Conservation (phyloP, 2,888 invertebrate genomes). For the Carterocephalus palaemon region DNA sequence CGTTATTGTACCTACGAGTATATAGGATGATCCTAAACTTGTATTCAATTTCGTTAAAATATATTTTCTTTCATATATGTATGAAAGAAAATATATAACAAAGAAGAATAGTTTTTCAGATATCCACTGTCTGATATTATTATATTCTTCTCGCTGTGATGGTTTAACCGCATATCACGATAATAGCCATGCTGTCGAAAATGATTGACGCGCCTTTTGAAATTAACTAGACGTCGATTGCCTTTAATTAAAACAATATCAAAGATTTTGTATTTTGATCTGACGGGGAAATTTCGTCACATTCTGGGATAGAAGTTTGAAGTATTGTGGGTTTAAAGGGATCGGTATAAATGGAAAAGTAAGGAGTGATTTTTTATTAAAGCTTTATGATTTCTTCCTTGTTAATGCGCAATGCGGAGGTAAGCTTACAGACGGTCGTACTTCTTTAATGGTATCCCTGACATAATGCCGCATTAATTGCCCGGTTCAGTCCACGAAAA, state of each 20-base stretch:
- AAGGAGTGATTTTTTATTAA: constrained; percentile 30
- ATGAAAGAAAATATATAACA: constrained; percentile 35
- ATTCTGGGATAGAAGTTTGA: constrained; percentile 46
- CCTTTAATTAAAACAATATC: constrained; percentile 67
- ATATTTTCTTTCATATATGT: constrained; percentile 40
- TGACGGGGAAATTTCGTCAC: constrained; percentile 54
- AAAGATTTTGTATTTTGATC: constrained; percentile 50
- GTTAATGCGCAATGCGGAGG: constrained; percentile 27
- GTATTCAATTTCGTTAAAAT: too few species aligned
- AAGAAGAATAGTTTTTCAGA: constrained; percentile 6
- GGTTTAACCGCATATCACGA: constrained; percentile 20
- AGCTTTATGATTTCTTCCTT: constrained; percentile 29
- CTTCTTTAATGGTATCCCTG: constrained; percentile 26
- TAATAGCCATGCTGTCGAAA: constrained; percentile 39
- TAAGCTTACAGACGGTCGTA: constrained; percentile 15
- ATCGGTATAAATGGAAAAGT: constrained; percentile 44
- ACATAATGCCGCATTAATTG: constrained; percentile 30
- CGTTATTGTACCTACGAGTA: too few species aligned
- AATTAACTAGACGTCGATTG: constrained; percentile 50
- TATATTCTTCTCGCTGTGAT: constrained; percentile 33
- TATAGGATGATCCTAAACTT: too few species aligned
- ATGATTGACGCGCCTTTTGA: constrained; percentile 30
- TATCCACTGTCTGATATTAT: constrained; percentile 29
- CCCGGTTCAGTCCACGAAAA: constrained; percentile 22
- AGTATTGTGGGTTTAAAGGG: constrained; percentile 45